Percentiles rank a stretch among this genome's conserved stretches.
These are phyloP conservation scores for Vidua macroura DNA, from an alignment of 2,113 vertebrate genomes.

Conservation along the genomic window DNA sequence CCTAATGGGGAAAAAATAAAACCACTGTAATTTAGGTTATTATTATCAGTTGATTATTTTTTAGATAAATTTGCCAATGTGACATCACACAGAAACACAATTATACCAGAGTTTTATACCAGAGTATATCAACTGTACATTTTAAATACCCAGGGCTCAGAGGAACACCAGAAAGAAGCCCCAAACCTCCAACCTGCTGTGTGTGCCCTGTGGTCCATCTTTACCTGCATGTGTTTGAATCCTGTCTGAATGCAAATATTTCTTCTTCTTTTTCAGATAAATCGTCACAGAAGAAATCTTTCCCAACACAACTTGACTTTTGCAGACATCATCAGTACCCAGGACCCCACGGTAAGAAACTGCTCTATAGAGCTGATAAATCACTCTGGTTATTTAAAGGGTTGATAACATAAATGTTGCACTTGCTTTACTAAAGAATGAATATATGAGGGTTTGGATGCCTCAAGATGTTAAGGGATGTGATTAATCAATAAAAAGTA, in stretches of 20 bases:
- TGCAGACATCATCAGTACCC: conserved; percentile 55
- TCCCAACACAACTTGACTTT: conserved; percentile 82
- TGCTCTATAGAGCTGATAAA: not conserved
- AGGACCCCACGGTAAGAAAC: conserved; percentile 73
- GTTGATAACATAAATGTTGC: not conserved
- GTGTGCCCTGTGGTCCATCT: not conserved
- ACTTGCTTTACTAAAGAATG: not conserved
- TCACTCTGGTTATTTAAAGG: not conserved
- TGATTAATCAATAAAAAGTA: conserved; percentile 25
- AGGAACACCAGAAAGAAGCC: not conserved
- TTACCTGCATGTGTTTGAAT: not conserved
- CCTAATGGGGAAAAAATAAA: not conserved
- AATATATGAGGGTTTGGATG: not conserved
- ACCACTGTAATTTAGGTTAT: not conserved
- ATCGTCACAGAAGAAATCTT: conserved; percentile 88
- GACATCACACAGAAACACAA: not conserved
- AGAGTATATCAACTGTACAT: not conserved
- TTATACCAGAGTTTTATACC: not conserved
- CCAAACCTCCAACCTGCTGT: not conserved
- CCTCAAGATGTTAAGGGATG: not conserved
- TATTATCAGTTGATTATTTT: not conserved
- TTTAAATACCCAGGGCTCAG: not conserved
- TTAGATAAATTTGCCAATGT: not conserved
- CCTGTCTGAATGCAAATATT: not conserved
- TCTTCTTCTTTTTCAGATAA: conserved; percentile 68